Percentiles rank a stretch among this genome's conserved stretches.
Conservation (phyloP, 1,140 invertebrate species). For the Drosophila ironensis region DNA sequence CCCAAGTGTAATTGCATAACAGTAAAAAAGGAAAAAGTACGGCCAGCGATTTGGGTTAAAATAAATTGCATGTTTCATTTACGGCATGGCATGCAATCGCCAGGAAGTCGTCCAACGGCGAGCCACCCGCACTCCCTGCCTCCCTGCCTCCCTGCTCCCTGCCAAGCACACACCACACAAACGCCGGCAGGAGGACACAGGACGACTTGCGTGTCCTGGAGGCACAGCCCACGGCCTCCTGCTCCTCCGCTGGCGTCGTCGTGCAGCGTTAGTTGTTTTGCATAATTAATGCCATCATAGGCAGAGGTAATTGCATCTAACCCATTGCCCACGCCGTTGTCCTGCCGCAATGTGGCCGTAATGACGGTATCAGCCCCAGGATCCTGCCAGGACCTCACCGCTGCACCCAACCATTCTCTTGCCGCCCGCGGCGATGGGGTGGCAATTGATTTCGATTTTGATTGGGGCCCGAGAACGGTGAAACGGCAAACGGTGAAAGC, state of each 20-base stretch:
- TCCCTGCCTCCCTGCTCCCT: too few relatives aligned
- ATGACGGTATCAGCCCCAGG: constrained; percentile 53
- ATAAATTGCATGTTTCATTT: constrained; percentile 72
- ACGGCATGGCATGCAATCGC: constrained; percentile 42
- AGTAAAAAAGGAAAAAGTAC: neutral
- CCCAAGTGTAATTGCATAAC: constrained; percentile 47
- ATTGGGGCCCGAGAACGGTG: constrained; percentile 26
- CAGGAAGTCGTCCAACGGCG: constrained; percentile 27
- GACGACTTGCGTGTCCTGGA: constrained; percentile 10
- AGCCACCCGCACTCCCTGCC: constrained; percentile 9
- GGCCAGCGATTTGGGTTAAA: constrained; percentile 60
- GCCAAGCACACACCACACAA: too few relatives aligned
- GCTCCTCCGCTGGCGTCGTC: neutral
- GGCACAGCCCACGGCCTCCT: neutral
- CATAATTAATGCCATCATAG: constrained; percentile 75
- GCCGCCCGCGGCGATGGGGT: constrained; percentile 2
- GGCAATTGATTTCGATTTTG: constrained; percentile 69
- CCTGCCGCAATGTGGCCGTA: constrained; percentile 64
- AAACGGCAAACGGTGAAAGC: neutral
- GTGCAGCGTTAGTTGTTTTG: constrained; percentile 50
- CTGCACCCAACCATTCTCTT: neutral
- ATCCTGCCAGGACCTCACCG: neutral
- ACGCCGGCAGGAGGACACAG: too few relatives aligned
- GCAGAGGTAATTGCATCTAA: constrained; percentile 61
- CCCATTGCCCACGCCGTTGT: constrained; percentile 27